Evolutionary conservation across 1,140 invertebrate species (phyloP), one percentile per base, ranked within the genome.

Genomic region (Elymnias hypermnestra): DNA sequence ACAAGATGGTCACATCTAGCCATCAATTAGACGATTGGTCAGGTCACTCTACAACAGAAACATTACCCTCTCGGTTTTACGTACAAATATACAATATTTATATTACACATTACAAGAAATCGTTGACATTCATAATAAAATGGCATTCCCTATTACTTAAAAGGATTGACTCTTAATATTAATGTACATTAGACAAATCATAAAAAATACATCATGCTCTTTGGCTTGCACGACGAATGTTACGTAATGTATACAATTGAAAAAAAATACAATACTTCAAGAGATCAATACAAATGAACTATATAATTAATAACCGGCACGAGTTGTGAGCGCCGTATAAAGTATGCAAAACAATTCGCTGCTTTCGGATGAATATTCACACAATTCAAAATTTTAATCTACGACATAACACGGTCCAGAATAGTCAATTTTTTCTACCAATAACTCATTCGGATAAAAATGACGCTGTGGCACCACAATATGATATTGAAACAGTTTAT

Each of bases 121-220:
- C 64, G 70, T 60, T 61, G 73, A 72, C 65, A 67, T 76, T 74
- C 66, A 67, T 83, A 77, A 72, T 76, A 75, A 78, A 81, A 84
- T 83, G 81, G 81, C 81, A 77, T 81, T 81, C 67, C 75, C 19
- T 21, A 21, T 21, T 21, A 21, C 77, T 79, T 76, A 79, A 60
- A 78, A 40, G 72, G 68, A 81, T 63, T 62, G 66, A 72, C 62
- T 60, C 72, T 79, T 79, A 78, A 67, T 36, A 66, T 72, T 71
- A 66, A 62, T 72, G 65, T 79, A 82, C 71, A n/a, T n/a, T n/a
- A n/a, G n/a, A 82, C 65, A 83, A 81, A 81, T 72, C 61, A 76
- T 74, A 79, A 78, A 72, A n/a, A 83, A 83, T 74, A 85, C 82
- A 82, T 84, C 78, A 84, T 83, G 81, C 81, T 84, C 81, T 84